Base-by-base conservation (phyloP, 2,797 vertebrate genomes). In the Xerus rutilus region DNA sequence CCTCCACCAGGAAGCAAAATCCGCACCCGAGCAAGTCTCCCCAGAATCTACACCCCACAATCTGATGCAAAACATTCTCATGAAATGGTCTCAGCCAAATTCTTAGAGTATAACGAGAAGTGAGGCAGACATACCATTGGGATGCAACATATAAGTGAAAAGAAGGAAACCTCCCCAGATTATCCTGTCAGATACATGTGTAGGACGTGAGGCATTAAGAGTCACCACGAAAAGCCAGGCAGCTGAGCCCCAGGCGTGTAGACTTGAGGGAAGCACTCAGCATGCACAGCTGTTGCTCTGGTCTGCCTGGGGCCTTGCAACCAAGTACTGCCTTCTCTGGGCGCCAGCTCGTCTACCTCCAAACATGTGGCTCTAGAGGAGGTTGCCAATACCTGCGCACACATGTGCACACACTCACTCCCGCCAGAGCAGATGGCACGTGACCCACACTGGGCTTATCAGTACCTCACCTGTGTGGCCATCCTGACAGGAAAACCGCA, bases 131-230 rank as follows among this genome's bases (percentile, higher is more conserved):
- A 70, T 20, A 3, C 23, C 17, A 35, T 20, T 14, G 54, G 10
- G 57, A 45, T 59, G 7, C 45, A 45, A 70, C 9, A 32, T 1
- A n/a, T 17, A 67, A 9, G 8, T 54, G 62, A 85, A 86, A 67
- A 52, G 5, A 57, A 72, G 43, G 69, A 82, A 45, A 83, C 14
- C 47, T 5, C 0, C 54, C 54, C 89, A 83, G 25, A n/a, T 10
- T 7, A 23, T 81, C 65, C 35, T 18, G 3, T 47, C 32, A 88
- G 83, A 90, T 79, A 91, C 85, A 78, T 2, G 9, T 5, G 39
- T 2, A 8, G 0, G 21, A 67, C 15, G 3, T 35, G 7, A 69
- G 0, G 10, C 0, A 21, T 39, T 39, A 35, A 11, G 54, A 74
- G 52, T 62, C 64, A 4, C 0, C 0, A 4, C 0, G 47, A 67